Conservation (phyloP, 2,888 invertebrate species). For the Crepidodera aurea region DNA sequence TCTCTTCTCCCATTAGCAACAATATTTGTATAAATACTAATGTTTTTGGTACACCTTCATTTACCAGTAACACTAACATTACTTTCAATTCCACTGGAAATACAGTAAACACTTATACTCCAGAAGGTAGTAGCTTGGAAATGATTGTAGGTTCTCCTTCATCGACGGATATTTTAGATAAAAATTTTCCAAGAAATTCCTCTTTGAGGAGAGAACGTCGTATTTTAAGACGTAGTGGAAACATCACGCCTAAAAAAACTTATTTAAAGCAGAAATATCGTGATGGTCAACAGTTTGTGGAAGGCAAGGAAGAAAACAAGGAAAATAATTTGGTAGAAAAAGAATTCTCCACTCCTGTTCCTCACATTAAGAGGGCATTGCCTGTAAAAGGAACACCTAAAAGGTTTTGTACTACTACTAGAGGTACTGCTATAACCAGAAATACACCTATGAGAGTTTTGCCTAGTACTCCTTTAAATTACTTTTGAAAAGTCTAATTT, state of each 20-base stretch:
- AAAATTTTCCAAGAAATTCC: constrained; percentile 22
- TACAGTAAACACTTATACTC: not conserved
- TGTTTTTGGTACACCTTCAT: constrained; percentile 17
- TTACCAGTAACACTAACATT: constrained; percentile 14
- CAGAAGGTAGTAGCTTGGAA: constrained; percentile 1
- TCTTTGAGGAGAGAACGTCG: constrained; percentile 23
- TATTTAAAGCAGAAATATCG: constrained; percentile 21
- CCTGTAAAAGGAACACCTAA: constrained; percentile 63
- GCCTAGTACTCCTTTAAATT: constrained; percentile 6
- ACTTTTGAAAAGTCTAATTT: not conserved
- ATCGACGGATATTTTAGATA: constrained; percentile 4
- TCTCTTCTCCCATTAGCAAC: constrained; percentile 47
- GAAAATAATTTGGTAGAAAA: constrained; percentile 18
- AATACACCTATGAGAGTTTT: constrained; percentile 68
- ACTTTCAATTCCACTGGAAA: constrained; percentile 6
- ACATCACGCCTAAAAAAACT: constrained; percentile 23
- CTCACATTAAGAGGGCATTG: constrained; percentile 69
- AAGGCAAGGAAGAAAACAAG: constrained; percentile 17
- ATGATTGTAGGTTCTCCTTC: not conserved
- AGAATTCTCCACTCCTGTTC: constrained; percentile 52
- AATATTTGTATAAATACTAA: constrained; percentile 30
- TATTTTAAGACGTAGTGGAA: constrained; percentile 21
- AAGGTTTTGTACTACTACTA: constrained; percentile 64
- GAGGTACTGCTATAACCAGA: constrained; percentile 59
- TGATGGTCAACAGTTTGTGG: constrained; percentile 15